Conservation (phyloP, 2,888 invertebrate genomes). For the Ophion ellenae region DNA sequence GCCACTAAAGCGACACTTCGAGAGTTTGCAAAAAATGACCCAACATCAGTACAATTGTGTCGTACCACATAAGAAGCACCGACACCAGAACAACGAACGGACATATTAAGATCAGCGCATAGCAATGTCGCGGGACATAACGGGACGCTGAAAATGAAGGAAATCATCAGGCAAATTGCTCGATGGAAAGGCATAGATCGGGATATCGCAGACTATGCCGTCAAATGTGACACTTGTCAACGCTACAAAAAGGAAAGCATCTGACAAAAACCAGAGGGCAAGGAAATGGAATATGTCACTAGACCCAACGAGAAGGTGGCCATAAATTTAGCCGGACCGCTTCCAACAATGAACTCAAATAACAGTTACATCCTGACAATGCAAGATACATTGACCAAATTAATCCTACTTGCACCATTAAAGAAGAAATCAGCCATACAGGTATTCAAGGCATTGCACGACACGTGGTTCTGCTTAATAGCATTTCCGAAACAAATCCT, state of each 20-base stretch:
- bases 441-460: slow-evolving; percentile 30
- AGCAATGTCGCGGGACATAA: slow-evolving; percentile 32
- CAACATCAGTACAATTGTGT: slow-evolving; percentile 23
- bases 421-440: slow-evolving; percentile 19
- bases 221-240: slow-evolving; percentile 30
- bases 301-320: slow-evolving; percentile 16
- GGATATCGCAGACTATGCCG: slow-evolving; percentile 37
- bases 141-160: slow-evolving; percentile 21
- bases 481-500: slow-evolving; percentile 40
- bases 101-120: slow-evolving; percentile 32
- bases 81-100: slow-evolving; percentile 11
- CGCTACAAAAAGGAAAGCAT: slow-evolving; percentile 29
- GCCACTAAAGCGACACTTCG: background rate
- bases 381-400: slow-evolving; percentile 33
- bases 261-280: slow-evolving; percentile 19
- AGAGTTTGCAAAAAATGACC: slow-evolving; percentile 11
- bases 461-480: slow-evolving; percentile 38
- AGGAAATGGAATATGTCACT: slow-evolving; percentile 42
- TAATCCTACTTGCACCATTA: slow-evolving; percentile 36
- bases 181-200: slow-evolving; percentile 38
- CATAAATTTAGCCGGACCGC: too few relatives aligned
- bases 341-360: slow-evolving; percentile 15
- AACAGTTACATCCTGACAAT: slow-evolving; percentile 29
- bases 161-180: slow-evolving; percentile 26
- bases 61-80: slow-evolving; percentile 6